Base-by-base conservation (phyloP, 2,888 invertebrate genomes). In the Macrosiphum euphorbiae region DNA sequence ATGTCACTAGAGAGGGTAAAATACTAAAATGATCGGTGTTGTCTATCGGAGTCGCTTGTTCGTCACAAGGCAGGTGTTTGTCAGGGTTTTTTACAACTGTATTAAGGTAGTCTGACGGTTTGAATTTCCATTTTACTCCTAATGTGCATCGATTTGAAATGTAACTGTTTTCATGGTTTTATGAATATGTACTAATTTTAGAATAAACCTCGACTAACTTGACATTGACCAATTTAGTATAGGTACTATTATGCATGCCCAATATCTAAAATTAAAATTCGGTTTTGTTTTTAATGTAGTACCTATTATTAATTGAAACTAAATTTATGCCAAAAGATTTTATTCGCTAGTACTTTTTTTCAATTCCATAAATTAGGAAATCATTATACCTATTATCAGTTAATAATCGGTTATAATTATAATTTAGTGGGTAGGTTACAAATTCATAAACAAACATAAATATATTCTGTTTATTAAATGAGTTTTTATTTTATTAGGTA, bases 181-280 rank as follows among this genome's bases (percentile, higher is more conserved):
- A 44, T 20, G 16, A 16, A 55, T 20, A 50, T 50, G 47, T 41
- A 88, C 88, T 92, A 92, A 92, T 88, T 92, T 44, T 92, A 92
- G 92, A 92, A 78, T n/a, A 52, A 92, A 87, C 78, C 52, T 88
- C 41, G 1, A 52, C 52, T 28, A 44, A 92, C 52, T 88, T 88
- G 92, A 88, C 92, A 88, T 92, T 88, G 92, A 92, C 61, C 67
- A 41, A 61, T 52, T 88, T 92, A 28, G 28, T 61, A 28, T 20
- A 55, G 55, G 55, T n/a, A 35, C 16, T 88, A 67, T 67, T 50
- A 78, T 67, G 26, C 16, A 78, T 78, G 86, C 52, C 52, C 35
- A 35, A 28, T 52, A 41, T 88, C 67, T 41, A 87, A 78, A 88
- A 88, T 67, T 67, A 88, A 92, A 50, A 87, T 88, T n/a, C 8